These are phyloP conservation scores for Hybognathus amarus DNA, from an alignment of 2,797 vertebrate species.

Conservation along the genomic window DNA sequence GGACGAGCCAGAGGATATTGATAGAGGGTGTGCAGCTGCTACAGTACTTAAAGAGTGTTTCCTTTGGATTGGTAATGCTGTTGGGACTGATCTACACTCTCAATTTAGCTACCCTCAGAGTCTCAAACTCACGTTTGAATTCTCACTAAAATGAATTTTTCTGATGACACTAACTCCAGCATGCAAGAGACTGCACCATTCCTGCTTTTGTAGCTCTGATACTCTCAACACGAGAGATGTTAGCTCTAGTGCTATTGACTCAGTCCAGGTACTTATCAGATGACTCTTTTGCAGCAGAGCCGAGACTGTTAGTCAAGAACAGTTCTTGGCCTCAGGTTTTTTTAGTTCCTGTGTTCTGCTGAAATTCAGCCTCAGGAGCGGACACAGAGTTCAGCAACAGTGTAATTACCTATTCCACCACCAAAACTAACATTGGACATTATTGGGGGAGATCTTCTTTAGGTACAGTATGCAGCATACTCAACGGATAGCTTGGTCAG, in stretches of 20 bases:
- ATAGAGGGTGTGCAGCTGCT: no score
- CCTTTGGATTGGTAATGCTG: neutral
- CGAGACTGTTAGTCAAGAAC: neutral
- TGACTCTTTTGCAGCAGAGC: neutral
- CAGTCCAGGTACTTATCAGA: neutral
- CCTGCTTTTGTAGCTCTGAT: no score
- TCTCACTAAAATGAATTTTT: no score
- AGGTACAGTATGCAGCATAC: no score
- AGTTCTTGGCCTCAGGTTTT: neutral
- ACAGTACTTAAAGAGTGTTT: neutral
- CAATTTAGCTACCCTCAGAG: neutral
- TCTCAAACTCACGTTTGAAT: neutral
- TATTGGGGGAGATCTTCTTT: no score
- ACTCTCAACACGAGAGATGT: no score
- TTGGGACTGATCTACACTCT: neutral
- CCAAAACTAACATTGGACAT: no score
- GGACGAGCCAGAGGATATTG: no score
- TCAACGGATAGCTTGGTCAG: no score
- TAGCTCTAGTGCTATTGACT: neutral
- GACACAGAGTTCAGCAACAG: neutral
- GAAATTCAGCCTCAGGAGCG: constrained; percentile 19
- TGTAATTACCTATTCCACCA: neutral
- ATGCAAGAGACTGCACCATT: no score
- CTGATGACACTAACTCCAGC: no score
- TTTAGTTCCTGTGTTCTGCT: neutral